Evolutionary conservation across 2,797 vertebrate species (phyloP).

Genomic region (Leuciscus waleckii): DNA sequence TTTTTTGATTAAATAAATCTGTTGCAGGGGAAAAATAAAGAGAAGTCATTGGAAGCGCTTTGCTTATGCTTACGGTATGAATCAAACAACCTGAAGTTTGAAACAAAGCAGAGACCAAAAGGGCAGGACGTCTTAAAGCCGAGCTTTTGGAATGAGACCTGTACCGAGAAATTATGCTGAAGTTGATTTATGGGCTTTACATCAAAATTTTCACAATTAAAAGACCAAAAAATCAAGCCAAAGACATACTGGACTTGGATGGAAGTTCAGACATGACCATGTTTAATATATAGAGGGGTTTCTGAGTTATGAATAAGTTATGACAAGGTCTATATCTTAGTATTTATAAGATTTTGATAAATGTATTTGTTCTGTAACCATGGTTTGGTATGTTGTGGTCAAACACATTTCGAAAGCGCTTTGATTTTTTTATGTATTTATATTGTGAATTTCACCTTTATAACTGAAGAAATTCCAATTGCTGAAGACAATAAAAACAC

Average conservation of each 20-base stretch:
- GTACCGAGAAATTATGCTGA: neutral
- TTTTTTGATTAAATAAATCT: constrained; percentile 76
- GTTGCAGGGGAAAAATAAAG: constrained; percentile 69
- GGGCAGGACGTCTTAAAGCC: constrained; percentile 6
- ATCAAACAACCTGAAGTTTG: constrained; percentile 81
- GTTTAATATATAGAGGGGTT: neutral
- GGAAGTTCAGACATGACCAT: neutral
- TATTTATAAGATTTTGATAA: neutral
- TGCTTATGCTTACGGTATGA: constrained; percentile 61
- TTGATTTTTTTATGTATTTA: neutral
- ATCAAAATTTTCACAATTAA: neutral
- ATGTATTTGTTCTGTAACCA: neutral
- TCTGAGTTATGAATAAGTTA: neutral
- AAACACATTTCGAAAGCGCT: too few species aligned
- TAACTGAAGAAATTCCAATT: too few species aligned
- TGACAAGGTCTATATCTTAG: neutral
- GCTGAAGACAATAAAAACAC: too few species aligned
- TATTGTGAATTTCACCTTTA: neutral
- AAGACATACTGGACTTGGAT: neutral
- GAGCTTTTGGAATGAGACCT: constrained; percentile 7
- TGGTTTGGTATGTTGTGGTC: neutral
- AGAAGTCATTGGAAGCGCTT: constrained; percentile 54
- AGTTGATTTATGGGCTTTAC: neutral
- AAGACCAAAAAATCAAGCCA: neutral
- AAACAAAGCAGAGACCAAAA: constrained; percentile 72